phyloP scores from a whole-genome alignment of 2,888 invertebrate species.

The Pristionchus arcanus region DNA sequence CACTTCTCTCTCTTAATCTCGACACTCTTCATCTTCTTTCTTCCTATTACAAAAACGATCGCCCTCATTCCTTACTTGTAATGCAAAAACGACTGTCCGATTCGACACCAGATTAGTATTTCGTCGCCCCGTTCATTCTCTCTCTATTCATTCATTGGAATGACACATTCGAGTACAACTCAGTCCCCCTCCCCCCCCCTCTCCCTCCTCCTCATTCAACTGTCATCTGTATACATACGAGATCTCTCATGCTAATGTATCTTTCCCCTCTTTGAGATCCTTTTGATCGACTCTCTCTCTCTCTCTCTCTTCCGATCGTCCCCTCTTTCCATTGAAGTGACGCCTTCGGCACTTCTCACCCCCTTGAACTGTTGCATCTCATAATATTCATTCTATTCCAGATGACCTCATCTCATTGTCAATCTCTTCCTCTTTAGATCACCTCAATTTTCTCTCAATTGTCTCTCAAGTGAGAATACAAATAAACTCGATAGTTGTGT shows the following conservation, averaged over 20 bases:
- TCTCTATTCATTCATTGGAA: constrained; percentile 37
- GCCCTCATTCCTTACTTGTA: constrained; percentile 49
- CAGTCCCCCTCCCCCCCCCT: not conserved
- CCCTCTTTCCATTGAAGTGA: not conserved
- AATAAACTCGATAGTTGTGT: constrained; percentile 30
- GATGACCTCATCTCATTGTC: not conserved
- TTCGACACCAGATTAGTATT: constrained; percentile 42
- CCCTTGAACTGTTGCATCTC: not conserved
- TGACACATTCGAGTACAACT: constrained; percentile 32
- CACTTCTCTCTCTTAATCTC: constrained; percentile 9
- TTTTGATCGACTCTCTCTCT: not conserved
- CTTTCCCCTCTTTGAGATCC: not conserved
- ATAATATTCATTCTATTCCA: not conserved
- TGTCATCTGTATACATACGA: constrained; percentile 15
- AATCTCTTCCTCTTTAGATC: not conserved
- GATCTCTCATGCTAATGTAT: constrained; percentile 30
- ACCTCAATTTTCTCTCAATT: not conserved
- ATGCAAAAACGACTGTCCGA: not conserved
- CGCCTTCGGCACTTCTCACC: not conserved
- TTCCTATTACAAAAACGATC: constrained; percentile 22
- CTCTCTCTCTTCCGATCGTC: not conserved
- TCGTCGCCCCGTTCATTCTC: constrained; percentile 19
- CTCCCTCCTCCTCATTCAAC: not conserved
- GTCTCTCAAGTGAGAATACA: not conserved
- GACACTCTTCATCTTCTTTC: not conserved